Evolutionary conservation across 2,888 invertebrate genomes (phyloP).

Genomic region (Tinea trinotella): DNA sequence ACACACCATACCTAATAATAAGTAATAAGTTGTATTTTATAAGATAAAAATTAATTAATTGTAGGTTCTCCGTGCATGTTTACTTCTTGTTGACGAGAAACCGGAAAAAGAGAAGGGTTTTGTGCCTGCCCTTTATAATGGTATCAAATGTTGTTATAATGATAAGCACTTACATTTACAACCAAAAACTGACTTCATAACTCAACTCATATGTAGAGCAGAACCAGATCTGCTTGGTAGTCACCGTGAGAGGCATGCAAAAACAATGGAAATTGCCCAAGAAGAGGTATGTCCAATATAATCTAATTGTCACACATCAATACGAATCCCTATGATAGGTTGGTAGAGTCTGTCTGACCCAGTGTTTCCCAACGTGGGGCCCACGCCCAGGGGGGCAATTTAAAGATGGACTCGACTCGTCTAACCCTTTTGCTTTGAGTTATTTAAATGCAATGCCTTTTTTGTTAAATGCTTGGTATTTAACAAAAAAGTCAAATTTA

Average conservation of each 20-base stretch:
- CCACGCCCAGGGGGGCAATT: too few species aligned
- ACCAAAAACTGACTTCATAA: constrained; percentile 90
- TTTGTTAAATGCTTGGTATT: too few species aligned
- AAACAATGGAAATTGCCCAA: constrained; percentile 96
- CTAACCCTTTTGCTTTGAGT: too few species aligned
- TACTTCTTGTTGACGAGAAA: constrained; percentile 86
- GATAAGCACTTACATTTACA: constrained; percentile 92
- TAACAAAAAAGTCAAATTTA: too few species aligned
- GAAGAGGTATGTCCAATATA: constrained; percentile 75
- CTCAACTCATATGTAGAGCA: constrained; percentile 88
- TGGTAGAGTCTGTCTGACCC: too few species aligned
- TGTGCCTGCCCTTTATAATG: constrained; percentile 87
- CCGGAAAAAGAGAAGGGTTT: constrained; percentile 91
- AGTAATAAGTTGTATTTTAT: too few species aligned
- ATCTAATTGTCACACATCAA: not conserved
- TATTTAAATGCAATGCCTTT: too few species aligned
- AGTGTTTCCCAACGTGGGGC: too few species aligned
- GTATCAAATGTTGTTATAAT: constrained; percentile 87
- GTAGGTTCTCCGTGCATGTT: constrained; percentile 83
- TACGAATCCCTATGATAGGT: not conserved
- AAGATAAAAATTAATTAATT: too few species aligned
- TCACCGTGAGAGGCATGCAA: constrained; percentile 92
- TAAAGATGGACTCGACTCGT: too few species aligned
- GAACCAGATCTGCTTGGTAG: constrained; percentile 93
- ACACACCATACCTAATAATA: too few species aligned